A percentile compares a stretch with the other conserved stretches of the same genome.
These are phyloP conservation scores for Oxyura jamaicensis DNA, from an alignment of 2,113 vertebrate genomes.

Conservation along the genomic window DNA sequence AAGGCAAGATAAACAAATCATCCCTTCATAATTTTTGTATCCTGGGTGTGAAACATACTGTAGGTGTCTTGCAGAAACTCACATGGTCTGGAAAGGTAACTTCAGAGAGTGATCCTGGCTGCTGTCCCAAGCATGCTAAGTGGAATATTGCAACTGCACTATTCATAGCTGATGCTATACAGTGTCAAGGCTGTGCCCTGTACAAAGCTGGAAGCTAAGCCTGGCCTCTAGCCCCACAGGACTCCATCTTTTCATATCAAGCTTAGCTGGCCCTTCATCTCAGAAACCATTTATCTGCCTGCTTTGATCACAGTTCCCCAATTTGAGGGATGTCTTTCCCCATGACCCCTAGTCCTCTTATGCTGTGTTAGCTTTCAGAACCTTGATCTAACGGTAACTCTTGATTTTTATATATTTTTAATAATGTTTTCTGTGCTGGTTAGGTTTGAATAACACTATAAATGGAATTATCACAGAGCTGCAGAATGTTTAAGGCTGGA, in stretches of 20 bases:
- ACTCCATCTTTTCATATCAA: background rate
- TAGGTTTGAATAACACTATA: background rate
- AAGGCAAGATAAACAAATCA: background rate
- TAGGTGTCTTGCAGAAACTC: background rate
- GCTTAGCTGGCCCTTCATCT: background rate
- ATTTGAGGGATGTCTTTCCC: background rate
- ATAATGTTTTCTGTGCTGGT: background rate
- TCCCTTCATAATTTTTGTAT: background rate
- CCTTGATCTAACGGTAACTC: background rate
- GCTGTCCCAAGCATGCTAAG: background rate
- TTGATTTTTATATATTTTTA: background rate
- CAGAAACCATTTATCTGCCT: background rate
- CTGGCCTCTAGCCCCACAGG: background rate
- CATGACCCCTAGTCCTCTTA: background rate
- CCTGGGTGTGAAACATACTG: background rate
- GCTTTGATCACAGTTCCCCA: background rate
- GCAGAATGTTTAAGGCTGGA: background rate
- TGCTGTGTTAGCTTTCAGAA: background rate
- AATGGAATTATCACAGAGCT: background rate
- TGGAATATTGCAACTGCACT: background rate
- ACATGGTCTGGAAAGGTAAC: background rate
- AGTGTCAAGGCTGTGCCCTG: background rate
- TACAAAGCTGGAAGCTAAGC: background rate
- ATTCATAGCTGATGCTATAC: accelerated
- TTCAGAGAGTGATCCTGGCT: background rate